These are phyloP conservation scores for Lysandra bellargus DNA, from an alignment of 2,888 invertebrate species.

Conservation along the genomic window DNA sequence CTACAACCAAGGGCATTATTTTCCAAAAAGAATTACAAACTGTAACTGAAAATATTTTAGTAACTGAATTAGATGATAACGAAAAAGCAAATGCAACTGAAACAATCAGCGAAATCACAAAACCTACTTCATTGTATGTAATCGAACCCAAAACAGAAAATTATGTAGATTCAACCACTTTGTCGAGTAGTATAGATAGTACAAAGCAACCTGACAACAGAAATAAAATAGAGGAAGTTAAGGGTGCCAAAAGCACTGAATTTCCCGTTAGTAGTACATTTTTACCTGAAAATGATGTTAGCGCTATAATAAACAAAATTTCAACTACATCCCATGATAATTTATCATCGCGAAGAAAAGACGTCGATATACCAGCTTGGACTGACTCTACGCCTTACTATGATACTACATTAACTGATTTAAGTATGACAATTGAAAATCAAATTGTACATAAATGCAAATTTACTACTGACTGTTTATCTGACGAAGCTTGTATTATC, in stretches of 20 bases:
- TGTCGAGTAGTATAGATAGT: background rate
- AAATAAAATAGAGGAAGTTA: background rate
- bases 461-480: conserved; percentile 82
- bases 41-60: background rate
- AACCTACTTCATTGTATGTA: background rate
- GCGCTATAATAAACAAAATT: conserved; percentile 40
- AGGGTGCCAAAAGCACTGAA: background rate
- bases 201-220: background rate
- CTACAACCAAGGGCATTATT: background rate
- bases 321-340: conserved; percentile 62
- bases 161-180: background rate
- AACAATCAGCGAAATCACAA: background rate
- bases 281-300: background rate
- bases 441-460: conserved; percentile 75
- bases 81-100: background rate
- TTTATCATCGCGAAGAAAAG: conserved; percentile 68
- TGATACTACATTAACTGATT: conserved; percentile 69
- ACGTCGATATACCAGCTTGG: conserved; percentile 72
- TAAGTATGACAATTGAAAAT: conserved; percentile 48
- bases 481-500: conserved; percentile 82
- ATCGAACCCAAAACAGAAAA: background rate
- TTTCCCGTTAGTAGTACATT: background rate
- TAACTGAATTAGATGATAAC: background rate
- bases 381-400: conserved; percentile 62
- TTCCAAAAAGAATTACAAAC: background rate